phyloP scores from a whole-genome alignment of 2,113 vertebrate species.

The Pontoporia blainvillei region DNA sequence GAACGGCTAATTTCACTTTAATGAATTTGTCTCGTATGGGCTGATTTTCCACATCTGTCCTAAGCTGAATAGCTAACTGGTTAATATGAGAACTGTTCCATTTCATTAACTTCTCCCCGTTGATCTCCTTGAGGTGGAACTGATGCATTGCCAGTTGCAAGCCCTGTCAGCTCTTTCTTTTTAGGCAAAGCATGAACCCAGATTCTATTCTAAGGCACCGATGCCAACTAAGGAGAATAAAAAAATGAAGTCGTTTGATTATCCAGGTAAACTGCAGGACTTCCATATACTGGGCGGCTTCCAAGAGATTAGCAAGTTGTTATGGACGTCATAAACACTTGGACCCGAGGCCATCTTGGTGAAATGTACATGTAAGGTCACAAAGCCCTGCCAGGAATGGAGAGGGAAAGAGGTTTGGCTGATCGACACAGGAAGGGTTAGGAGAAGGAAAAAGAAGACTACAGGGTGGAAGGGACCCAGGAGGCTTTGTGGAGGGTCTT shows the following conservation, averaged over 20 bases:
- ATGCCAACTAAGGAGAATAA: not conserved
- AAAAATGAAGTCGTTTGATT: slow-evolving; percentile 21
- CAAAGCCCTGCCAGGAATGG: not conserved
- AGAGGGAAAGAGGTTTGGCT: not conserved
- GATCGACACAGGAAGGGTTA: not conserved
- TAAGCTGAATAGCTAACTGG: slow-evolving; percentile 78
- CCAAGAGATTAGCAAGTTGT: not conserved
- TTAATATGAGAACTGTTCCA: slow-evolving; percentile 77
- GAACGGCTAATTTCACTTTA: slow-evolving; percentile 79
- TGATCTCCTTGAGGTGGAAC: slow-evolving; percentile 80
- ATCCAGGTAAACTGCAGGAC: not conserved
- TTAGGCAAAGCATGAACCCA: slow-evolving; percentile 63
- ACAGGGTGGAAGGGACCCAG: rapidly evolving
- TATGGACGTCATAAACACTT: not conserved
- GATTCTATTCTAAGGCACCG: slow-evolving; percentile 41
- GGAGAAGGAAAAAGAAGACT: not conserved
- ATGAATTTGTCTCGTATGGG: slow-evolving; percentile 77
- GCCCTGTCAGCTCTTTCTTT: slow-evolving; percentile 77
- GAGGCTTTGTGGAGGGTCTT: not conserved
- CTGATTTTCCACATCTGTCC: slow-evolving; percentile 79
- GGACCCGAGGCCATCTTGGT: not conserved
- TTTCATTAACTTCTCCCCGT: slow-evolving; percentile 80
- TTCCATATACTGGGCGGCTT: not conserved
- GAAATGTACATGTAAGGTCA: not conserved
- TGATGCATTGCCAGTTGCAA: slow-evolving; percentile 76